Evolutionary conservation across 2,888 invertebrate species (phyloP).

Genomic region (Scrobipalpa costella): DNA sequence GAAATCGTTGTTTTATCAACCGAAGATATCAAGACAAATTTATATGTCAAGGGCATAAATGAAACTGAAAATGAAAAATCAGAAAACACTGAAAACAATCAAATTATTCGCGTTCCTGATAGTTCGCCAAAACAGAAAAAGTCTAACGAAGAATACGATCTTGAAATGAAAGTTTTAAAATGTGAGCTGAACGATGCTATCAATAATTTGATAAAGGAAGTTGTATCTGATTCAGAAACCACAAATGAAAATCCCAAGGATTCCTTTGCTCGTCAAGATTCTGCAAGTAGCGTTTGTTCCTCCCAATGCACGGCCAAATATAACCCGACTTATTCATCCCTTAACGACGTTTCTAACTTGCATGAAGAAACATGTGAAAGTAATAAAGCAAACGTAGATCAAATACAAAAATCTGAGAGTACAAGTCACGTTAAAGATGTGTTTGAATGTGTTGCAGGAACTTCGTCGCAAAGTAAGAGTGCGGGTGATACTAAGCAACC

Average conservation of each 20-base stretch:
- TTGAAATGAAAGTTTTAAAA: conserved; percentile 72
- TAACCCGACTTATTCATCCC: conserved; percentile 81
- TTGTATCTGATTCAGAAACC: conserved; percentile 62
- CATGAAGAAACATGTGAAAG: conserved; percentile 61
- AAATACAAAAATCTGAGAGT: conserved; percentile 40
- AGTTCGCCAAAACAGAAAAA: conserved; percentile 28
- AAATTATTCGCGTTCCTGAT: neutral
- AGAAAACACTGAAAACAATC: neutral
- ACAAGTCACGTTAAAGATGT: conserved; percentile 70
- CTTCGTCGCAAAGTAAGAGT: conserved; percentile 41
- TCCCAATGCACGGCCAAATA: conserved; percentile 87
- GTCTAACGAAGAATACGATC: conserved; percentile 45
- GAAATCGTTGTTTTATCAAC: conserved; percentile 70
- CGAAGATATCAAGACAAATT: conserved; percentile 64
- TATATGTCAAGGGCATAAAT: conserved; percentile 66
- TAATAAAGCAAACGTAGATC: conserved; percentile 43
- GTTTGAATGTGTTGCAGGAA: conserved; percentile 66
- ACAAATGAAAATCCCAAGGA: conserved; percentile 53
- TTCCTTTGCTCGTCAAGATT: conserved; percentile 77
- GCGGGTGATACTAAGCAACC: conserved; percentile 52
- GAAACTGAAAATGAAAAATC: conserved; percentile 61
- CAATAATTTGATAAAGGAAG: conserved; percentile 73
- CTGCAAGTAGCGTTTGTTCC: conserved; percentile 83
- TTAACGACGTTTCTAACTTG: conserved; percentile 81
- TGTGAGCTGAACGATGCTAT: conserved; percentile 74